A percentile compares a stretch with the other conserved stretches of the same genome.
Conservation (phyloP, 2,888 invertebrate genomes). For the Xestia c-nigrum region DNA sequence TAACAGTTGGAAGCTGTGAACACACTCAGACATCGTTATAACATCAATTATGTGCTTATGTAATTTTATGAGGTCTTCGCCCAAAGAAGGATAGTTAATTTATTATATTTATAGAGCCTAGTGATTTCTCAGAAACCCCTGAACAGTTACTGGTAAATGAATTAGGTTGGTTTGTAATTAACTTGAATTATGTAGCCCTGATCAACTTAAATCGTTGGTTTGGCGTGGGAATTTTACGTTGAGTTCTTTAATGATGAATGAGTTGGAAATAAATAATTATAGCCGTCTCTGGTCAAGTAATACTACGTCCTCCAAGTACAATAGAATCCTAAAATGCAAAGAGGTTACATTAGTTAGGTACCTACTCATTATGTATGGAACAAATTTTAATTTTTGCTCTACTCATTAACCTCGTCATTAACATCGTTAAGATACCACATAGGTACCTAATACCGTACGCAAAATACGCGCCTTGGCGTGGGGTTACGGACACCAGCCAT, state of each 20-base stretch:
- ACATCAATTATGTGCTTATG: slow-evolving; percentile 44
- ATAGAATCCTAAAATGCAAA: background rate
- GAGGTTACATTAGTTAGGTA: too few relatives aligned
- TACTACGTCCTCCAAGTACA: background rate
- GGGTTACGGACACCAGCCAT: too few relatives aligned
- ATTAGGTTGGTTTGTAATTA: slow-evolving; percentile 28
- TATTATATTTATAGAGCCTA: slow-evolving; percentile 16
- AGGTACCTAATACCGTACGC: too few relatives aligned
- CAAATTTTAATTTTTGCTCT: too few relatives aligned
- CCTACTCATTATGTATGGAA: too few relatives aligned
- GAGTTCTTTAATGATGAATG: slow-evolving; percentile 3
- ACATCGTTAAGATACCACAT: too few relatives aligned
- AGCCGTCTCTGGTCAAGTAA: background rate
- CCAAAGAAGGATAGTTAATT: slow-evolving; percentile 37
- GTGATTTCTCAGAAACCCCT: slow-evolving; percentile 19
- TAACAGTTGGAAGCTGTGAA: slow-evolving; percentile 5
- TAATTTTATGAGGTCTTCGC: slow-evolving; percentile 56
- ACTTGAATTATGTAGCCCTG: slow-evolving; percentile 31
- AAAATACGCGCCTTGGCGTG: too few relatives aligned
- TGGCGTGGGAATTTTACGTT: slow-evolving; percentile 18
- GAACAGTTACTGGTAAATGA: slow-evolving; percentile 20
- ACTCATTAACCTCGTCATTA: too few relatives aligned
- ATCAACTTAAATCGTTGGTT: slow-evolving; percentile 9
- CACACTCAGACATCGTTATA: slow-evolving; percentile 22
- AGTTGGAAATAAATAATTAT: slow-evolving; percentile 1